A percentile compares a stretch with the other conserved stretches of the same genome.
phyloP scores from a whole-genome alignment of 2,113 vertebrate genomes.

The Pitta sordida region DNA sequence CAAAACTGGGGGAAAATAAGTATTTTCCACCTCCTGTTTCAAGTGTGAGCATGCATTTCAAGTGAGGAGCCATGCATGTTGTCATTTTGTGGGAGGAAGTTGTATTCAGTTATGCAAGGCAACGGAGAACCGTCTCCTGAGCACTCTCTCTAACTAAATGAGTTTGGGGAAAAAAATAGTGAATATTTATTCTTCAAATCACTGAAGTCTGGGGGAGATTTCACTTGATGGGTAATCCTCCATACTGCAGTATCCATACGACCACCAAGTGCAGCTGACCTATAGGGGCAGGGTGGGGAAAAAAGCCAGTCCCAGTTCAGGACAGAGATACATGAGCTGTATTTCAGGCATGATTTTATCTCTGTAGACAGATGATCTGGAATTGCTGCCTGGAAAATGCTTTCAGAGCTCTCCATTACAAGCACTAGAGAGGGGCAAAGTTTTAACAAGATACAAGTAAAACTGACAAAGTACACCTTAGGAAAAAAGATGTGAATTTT shows the following conservation, averaged over 20 bases:
- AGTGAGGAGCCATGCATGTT: rapidly evolving
- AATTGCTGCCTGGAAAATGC: not conserved
- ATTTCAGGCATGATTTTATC: not conserved
- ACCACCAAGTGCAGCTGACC: not conserved
- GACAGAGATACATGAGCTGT: rapidly evolving
- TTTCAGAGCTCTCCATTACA: not conserved
- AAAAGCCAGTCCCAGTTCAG: not conserved
- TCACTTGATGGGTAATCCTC: not conserved
- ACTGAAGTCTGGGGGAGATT: not conserved
- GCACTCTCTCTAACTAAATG: not conserved
- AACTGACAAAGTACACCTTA: not conserved
- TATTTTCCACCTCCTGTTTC: not conserved
- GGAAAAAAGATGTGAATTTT: not conserved
- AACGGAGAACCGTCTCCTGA: not conserved
- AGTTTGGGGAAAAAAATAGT: not conserved
- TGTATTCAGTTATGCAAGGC: rapidly evolving
- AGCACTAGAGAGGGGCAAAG: not conserved
- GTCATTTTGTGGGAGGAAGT: too few relatives aligned
- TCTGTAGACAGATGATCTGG: not conserved
- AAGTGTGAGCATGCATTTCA: not conserved
- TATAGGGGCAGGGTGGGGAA: not conserved
- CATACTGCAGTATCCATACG: not conserved
- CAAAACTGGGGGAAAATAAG: not conserved
- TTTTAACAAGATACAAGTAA: not conserved
- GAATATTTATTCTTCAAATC: not conserved